Evolutionary conservation across 2,888 invertebrate species (phyloP).

Genomic region (Terebella lapidaria): DNA sequence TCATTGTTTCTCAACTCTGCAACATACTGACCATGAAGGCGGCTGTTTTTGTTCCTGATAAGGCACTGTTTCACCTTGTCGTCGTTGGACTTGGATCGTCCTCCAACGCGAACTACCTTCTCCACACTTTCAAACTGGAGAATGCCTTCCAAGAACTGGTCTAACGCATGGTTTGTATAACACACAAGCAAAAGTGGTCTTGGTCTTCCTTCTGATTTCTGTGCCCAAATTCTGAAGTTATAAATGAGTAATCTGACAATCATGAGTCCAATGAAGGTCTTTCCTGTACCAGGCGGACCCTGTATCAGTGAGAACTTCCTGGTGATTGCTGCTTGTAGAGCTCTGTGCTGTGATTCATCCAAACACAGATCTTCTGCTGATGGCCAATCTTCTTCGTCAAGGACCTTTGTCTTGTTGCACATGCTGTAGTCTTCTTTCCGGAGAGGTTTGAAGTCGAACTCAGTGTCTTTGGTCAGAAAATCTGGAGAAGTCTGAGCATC

Average conservation of each 20-base stretch:
- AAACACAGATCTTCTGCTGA: slow-evolving; percentile 23
- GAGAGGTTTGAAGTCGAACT: slow-evolving; percentile 2
- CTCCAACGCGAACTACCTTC: slow-evolving; percentile 38
- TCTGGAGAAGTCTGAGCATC: slow-evolving; percentile 26
- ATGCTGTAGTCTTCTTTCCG: not conserved
- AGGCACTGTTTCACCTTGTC: slow-evolving; percentile 28
- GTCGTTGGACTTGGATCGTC: slow-evolving; percentile 26
- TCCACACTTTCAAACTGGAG: slow-evolving; percentile 30
- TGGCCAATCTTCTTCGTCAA: slow-evolving; percentile 26
- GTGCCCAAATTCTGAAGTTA: slow-evolving; percentile 50
- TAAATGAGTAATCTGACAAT: slow-evolving; percentile 59
- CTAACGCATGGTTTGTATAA: slow-evolving; percentile 81
- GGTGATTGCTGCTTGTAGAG: slow-evolving; percentile 29
- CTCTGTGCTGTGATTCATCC: slow-evolving; percentile 32
- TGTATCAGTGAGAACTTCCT: slow-evolving; percentile 33
- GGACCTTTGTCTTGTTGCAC: not conserved
- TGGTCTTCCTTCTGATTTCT: not conserved
- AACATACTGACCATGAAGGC: too few relatives aligned
- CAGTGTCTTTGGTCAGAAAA: not conserved
- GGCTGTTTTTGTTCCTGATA: not conserved
- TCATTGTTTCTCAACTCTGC: too few relatives aligned
- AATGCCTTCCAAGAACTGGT: slow-evolving; percentile 71
- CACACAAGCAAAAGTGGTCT: slow-evolving; percentile 67
- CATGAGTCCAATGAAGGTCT: slow-evolving; percentile 31
- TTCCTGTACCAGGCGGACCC: slow-evolving; percentile 33